Base-by-base conservation (phyloP, 2,797 vertebrate species). In the Poeciliopsis paucimaculata region DNA sequence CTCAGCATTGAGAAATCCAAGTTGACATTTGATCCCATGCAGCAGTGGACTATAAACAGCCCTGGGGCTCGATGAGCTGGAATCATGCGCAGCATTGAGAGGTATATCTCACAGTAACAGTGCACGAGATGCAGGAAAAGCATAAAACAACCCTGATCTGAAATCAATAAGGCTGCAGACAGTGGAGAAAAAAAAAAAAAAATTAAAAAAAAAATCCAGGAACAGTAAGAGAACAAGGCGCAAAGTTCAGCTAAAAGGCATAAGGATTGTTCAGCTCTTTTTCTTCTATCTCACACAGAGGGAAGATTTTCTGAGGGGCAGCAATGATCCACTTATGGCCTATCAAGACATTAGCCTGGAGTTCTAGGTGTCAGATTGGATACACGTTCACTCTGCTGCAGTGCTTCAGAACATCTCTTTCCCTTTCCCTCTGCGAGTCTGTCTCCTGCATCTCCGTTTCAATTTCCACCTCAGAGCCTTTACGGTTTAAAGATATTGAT, bases 401-500 rank as follows among this genome's bases (percentile, higher is more conserved):
- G 88, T 93, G 89, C 92, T 95, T 96, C 93, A 94, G 94, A 93
- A 94, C 85, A 84, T 86, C 80, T 87, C 83, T 88, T 83, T 85
- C 76, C 62, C 66, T 72, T 74, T 83, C 31, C 77, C 80, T 81
- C 74, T 45, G 49, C 7, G 46, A 7, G 36, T 80, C 66, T 86
- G 81, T 78, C 73, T 28, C 82, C 85, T 85, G 89, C 95, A 95
- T 95, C 91, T 96, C 89, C 88, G 64, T 87, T 95, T 92, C 92
- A 79, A 92, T 86, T 92, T 95, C 96, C 93, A 94, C 92, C 95
- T 84, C 84, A 91, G 89, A 45, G 87, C 95, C 96, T 96, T 96
- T 96, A 96, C 94, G 12, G n/a, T 96, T 97, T 96, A 97, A 95
- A 95, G 94, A 96, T 97, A 98, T 97, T 96, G 95, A 97, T 97